Evolutionary conservation across 2,797 vertebrate genomes (phyloP).

Genomic region (Aplochiton taeniatus): DNA sequence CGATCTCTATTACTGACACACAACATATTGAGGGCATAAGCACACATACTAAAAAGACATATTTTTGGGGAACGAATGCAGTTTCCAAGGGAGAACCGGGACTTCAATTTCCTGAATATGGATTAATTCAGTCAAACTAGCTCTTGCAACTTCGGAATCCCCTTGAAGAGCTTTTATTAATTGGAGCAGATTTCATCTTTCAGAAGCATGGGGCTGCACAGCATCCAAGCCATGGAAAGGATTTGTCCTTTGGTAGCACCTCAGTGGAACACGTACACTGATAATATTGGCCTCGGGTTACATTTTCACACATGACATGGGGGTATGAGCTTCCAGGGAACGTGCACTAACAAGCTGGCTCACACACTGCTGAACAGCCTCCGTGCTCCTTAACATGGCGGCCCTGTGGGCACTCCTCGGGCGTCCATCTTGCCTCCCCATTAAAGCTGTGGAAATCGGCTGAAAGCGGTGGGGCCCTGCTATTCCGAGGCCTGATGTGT

Average conservation of each 20-base stretch:
- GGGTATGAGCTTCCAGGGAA: slow-evolving; percentile 23
- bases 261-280: background rate
- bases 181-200: too few relatives aligned
- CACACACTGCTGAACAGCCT: slow-evolving; percentile 5
- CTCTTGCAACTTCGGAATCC: too few relatives aligned
- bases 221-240: too few relatives aligned
- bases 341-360: slow-evolving; percentile 37
- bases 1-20: too few relatives aligned
- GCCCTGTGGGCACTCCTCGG: slow-evolving; percentile 6
- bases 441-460: background rate
- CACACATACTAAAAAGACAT: too few relatives aligned
- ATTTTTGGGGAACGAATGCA: too few relatives aligned
- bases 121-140: too few relatives aligned
- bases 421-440: background rate
- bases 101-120: too few relatives aligned
- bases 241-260: background rate
- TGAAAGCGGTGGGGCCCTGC: slow-evolving; percentile 20
- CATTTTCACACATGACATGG: slow-evolving; percentile 1
- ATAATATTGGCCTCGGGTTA: background rate
- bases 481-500: slow-evolving; percentile 5
- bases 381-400: background rate
- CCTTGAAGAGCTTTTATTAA: slow-evolving; percentile 5
- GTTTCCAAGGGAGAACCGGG: too few relatives aligned
- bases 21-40: too few relatives aligned
- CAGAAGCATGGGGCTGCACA: too few relatives aligned